phyloP scores from a whole-genome alignment of 2,888 invertebrate genomes.

The Ectropis crepuscularia region DNA sequence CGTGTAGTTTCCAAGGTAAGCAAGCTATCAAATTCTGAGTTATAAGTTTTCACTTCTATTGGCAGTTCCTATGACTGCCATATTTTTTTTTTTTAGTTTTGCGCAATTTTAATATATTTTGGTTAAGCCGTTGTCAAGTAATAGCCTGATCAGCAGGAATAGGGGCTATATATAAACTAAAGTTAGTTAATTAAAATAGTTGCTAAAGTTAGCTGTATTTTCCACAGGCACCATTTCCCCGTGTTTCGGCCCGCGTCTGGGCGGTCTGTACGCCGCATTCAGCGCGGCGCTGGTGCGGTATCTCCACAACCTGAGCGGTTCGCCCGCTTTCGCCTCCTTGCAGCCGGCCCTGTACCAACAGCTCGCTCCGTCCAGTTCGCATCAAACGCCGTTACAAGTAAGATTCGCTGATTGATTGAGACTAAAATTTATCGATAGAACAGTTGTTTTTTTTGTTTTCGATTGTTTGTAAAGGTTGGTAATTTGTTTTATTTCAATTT shows the following conservation, averaged over 20 bases:
- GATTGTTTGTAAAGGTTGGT: too few relatives aligned
- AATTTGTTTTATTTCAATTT: too few relatives aligned
- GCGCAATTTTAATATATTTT: too few relatives aligned
- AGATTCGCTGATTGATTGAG: not conserved
- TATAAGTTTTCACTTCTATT: too few relatives aligned
- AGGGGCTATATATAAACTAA: too few relatives aligned
- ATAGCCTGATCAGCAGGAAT: too few relatives aligned
- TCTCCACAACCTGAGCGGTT: conserved; percentile 85
- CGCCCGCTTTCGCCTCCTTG: conserved; percentile 66
- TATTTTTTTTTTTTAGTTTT: too few relatives aligned
- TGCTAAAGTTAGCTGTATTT: not conserved
- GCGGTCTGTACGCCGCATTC: conserved; percentile 89
- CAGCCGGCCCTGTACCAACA: conserved; percentile 76
- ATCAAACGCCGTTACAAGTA: conserved; percentile 77
- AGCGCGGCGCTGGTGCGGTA: conserved; percentile 92
- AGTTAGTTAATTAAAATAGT: too few relatives aligned
- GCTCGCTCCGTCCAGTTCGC: conserved; percentile 62
- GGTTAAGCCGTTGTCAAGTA: too few relatives aligned
- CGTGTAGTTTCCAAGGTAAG: too few relatives aligned
- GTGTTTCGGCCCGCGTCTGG: conserved; percentile 89
- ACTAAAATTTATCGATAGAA: not conserved
- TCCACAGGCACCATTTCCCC: conserved; percentile 87
- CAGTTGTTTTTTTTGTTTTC: not conserved
- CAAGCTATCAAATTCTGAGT: too few relatives aligned
- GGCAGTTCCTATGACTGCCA: too few relatives aligned